phyloP scores from a whole-genome alignment of 2,797 vertebrate species.

The Anolis apletophallus region DNA sequence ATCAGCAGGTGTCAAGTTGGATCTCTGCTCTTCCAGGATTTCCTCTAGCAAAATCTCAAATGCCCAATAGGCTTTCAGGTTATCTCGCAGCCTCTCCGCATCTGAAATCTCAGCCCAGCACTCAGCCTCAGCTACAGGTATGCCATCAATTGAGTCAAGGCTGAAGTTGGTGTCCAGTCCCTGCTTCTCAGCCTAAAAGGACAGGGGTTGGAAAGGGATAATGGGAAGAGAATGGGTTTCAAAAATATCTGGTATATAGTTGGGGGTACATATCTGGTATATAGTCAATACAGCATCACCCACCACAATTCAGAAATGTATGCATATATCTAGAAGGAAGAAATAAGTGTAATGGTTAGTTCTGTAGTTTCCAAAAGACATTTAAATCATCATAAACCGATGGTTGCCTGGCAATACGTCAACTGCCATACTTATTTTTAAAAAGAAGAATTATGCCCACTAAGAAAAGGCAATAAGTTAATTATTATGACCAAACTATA shows the following conservation, averaged over 20 bases:
- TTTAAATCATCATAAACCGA: background rate
- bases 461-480: background rate
- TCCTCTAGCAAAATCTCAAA: conserved; percentile 74
- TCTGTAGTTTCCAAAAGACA: background rate
- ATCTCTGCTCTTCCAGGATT: conserved; percentile 77
- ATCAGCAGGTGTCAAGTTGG: conserved; percentile 66
- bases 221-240: conserved; percentile 10
- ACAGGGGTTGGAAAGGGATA: background rate
- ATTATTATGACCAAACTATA: background rate
- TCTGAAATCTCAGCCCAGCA: conserved; percentile 73
- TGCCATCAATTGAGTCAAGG: conserved; percentile 67
- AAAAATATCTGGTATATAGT: background rate
- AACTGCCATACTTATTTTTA: background rate
- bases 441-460: no score
- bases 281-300: background rate
- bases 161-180: conserved; percentile 66
- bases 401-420: background rate
- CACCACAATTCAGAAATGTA: background rate
- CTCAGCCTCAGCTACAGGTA: conserved; percentile 70
- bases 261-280: no score
- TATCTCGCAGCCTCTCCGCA: conserved; percentile 74
- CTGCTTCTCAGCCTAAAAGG: conserved; percentile 73
- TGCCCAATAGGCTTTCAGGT: conserved; percentile 75
- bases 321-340: background rate
- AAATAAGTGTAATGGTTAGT: background rate